A percentile compares a stretch with the other conserved stretches of the same genome.
phyloP scores from a whole-genome alignment of 1,140 invertebrate species.

The Drosophila lowei region DNA sequence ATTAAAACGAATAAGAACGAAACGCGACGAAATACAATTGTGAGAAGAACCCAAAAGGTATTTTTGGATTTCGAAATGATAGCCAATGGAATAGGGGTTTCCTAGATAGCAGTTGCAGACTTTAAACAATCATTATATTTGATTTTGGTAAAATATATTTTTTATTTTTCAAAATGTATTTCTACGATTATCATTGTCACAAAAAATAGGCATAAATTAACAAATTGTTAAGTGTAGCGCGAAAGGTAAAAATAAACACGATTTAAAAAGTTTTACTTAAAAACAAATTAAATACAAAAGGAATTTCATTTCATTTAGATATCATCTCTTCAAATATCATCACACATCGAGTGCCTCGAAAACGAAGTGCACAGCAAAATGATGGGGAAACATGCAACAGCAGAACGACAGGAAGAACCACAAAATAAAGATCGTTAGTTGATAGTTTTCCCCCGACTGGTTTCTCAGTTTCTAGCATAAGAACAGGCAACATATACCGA shows the following conservation, averaged over 20 bases:
- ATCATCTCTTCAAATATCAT: conserved; percentile 9
- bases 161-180: conserved; percentile 33
- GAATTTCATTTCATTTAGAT: conserved; percentile 43
- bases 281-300: conserved; percentile 74
- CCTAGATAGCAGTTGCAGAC: not conserved
- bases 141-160: conserved; percentile 21
- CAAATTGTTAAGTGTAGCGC: conserved; percentile 53
- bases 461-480: conserved; percentile 7
- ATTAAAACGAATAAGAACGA: conserved; percentile 48
- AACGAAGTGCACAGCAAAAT: conserved; percentile 68
- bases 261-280: conserved; percentile 56
- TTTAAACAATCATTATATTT: not conserved
- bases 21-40: conserved; percentile 24
- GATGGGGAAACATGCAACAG: conserved; percentile 53
- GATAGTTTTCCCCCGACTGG: not conserved
- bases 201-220: conserved; percentile 55
- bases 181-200: conserved; percentile 41
- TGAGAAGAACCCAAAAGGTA: conserved; percentile 36
- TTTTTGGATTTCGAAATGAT: conserved; percentile 39
- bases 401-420: conserved; percentile 41
- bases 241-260: conserved; percentile 43
- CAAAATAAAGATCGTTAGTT: conserved; percentile 20
- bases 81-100: not conserved
- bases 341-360: conserved; percentile 58
- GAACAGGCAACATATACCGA: conserved; percentile 7